Base-by-base conservation (phyloP, 2,113 vertebrate species). In the Emydura subglobosa region DNA sequence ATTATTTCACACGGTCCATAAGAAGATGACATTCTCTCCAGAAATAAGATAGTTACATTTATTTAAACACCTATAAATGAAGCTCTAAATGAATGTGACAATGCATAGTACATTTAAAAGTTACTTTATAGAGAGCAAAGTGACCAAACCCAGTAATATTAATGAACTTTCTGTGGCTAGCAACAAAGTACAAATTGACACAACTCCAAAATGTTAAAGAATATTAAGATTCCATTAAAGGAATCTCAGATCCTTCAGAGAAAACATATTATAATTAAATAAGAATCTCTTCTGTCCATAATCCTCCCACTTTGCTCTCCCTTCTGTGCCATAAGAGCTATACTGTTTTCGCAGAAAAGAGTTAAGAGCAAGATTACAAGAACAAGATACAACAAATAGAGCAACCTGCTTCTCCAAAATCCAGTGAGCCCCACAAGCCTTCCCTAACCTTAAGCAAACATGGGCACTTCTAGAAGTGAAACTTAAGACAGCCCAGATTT, bases 31-130 rank as follows among this genome's bases (percentile, higher is more conserved):
- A 82, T 54, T 57, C 87, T 92, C 83, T 90, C 92, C 11, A 59
- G 82, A 91, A 95, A 93, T 0, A 85, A 82, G 61, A 72, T 31
- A 92, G 49, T 97, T 97, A 88, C 59, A 96, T 94, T 97, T 96
- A 95, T 97, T 98, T 97, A 96, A 98, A 97, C 47, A 93, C 89
- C 93, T 86, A 82, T 55, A 97, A 98, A 93, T 53, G 95, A 94
- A 86, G 89, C 87, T 91, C 55, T 85, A 82, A 97, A 89, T 94
- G 96, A 95, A 94, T 94, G 95, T 97, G 96, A 98, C 94, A 95
- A 95, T 0, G 91, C 68, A n/a, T 1, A 61, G 93, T 79, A 86
- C 95, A 97, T 97, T 97, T 96, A 89, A 79, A 97, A 97, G 92
- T 94, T 95, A 27, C 80, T 98, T 97, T 95, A 96, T 83, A 87